A percentile compares a stretch with the other conserved stretches of the same genome.
These are phyloP conservation scores for Ranitomeya imitator DNA, from an alignment of 2,113 vertebrate genomes.

Conservation along the genomic window DNA sequence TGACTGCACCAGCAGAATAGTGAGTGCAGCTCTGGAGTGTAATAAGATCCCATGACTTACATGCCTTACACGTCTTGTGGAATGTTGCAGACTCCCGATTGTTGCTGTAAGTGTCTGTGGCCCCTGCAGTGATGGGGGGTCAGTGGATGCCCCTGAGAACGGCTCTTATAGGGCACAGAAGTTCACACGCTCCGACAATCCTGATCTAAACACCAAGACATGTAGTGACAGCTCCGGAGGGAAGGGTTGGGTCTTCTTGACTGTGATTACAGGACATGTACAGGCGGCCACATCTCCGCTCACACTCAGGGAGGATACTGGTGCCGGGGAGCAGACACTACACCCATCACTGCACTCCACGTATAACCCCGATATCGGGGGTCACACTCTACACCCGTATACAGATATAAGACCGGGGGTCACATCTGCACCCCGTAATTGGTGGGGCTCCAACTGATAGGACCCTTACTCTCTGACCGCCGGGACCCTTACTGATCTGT, in stretches of 20 bases:
- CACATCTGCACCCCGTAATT: neutral
- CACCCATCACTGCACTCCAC: neutral
- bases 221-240: constrained; percentile 8
- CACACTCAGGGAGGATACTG: neutral
- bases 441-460: too few relatives aligned
- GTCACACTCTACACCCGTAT: neutral
- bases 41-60: too few relatives aligned
- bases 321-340: neutral
- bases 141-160: neutral
- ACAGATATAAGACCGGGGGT: neutral
- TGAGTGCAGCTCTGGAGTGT: too few relatives aligned
- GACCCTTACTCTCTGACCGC: too few relatives aligned
- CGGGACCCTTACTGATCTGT: too few relatives aligned
- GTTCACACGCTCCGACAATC: neutral
- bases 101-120: too few relatives aligned
- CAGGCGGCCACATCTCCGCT: neutral
- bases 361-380: neutral
- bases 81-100: too few relatives aligned
- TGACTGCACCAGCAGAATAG: too few relatives aligned
- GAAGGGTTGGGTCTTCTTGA: constrained; percentile 21
- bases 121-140: too few relatives aligned
- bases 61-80: too few relatives aligned
- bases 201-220: neutral
- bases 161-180: neutral
- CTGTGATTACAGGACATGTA: neutral